A percentile compares a stretch with the other conserved stretches of the same genome.
phyloP scores from a whole-genome alignment of 2,113 vertebrate species.

The Periophthalmodon schlosseri region DNA sequence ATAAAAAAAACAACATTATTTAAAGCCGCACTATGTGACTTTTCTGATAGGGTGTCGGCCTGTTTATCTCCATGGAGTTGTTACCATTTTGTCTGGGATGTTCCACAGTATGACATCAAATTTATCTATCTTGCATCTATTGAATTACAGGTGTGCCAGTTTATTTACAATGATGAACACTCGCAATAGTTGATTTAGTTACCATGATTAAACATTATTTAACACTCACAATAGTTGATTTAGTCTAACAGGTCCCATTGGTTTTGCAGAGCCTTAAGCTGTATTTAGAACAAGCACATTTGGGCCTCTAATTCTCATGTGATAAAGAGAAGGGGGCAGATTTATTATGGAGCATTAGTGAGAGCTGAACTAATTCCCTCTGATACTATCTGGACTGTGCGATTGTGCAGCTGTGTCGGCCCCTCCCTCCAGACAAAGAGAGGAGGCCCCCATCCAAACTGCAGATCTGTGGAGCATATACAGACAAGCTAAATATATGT shows the following conservation, averaged over 20 bases:
- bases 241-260: not conserved
- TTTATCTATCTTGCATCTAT: too few species aligned
- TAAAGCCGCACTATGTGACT: too few species aligned
- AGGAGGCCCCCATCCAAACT: conserved; percentile 41
- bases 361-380: conserved; percentile 34
- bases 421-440: conserved; percentile 39
- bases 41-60: too few species aligned
- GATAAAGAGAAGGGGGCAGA: conserved; percentile 26
- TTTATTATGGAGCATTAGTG: conserved; percentile 41
- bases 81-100: too few species aligned
- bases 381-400: conserved; percentile 45
- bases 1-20: too few species aligned
- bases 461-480: conserved; percentile 13
- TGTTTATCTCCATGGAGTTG: too few species aligned
- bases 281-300: conserved; percentile 14
- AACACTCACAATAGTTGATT: not conserved
- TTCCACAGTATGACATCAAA: too few species aligned
- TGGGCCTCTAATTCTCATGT: conserved; percentile 10
- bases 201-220: not conserved
- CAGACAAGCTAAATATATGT: not conserved
- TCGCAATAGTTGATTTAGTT: not conserved
- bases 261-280: conserved; percentile 15
- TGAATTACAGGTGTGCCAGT: not conserved
- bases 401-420: conserved; percentile 58
- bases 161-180: not conserved